Conservation (phyloP, 2,888 invertebrate species). For the Eilema depressum region DNA sequence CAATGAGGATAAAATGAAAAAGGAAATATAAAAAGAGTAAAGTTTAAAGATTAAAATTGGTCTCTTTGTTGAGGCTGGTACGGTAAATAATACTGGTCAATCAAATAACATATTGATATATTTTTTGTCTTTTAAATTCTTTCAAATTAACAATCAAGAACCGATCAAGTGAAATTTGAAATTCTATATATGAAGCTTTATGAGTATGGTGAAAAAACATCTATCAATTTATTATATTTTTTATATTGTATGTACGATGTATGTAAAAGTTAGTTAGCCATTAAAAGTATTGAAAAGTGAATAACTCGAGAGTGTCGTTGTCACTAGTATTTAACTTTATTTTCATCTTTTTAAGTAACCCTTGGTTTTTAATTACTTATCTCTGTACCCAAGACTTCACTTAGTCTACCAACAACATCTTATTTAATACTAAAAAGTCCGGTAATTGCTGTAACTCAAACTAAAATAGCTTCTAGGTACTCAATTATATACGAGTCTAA, state of each 20-base stretch:
- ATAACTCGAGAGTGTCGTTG: neutral
- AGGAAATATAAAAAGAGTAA: conserved; percentile 48
- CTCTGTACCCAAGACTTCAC: neutral
- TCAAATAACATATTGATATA: neutral
- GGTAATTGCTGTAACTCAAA: neutral
- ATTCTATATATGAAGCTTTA: neutral
- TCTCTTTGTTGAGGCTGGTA: conserved; percentile 7
- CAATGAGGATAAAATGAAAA: conserved; percentile 57
- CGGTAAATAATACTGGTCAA: neutral
- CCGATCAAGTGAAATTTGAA: too few species aligned
- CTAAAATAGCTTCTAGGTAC: conserved; percentile 1
- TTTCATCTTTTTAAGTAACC: neutral
- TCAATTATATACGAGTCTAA: conserved; percentile 34
- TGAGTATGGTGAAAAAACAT: too few species aligned
- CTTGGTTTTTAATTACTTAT: neutral
- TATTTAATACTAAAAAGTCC: neutral
- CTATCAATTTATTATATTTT: too few species aligned
- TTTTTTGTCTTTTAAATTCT: neutral
- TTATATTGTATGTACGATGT: too few species aligned
- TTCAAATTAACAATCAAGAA: neutral
- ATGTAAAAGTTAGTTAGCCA: too few species aligned
- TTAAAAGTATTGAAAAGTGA: too few species aligned
- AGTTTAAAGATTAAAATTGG: conserved; percentile 37
- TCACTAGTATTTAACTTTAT: neutral
- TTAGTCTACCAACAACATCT: neutral